Conservation (phyloP, 2,797 vertebrate species). For the Cossypha dichroa region DNA sequence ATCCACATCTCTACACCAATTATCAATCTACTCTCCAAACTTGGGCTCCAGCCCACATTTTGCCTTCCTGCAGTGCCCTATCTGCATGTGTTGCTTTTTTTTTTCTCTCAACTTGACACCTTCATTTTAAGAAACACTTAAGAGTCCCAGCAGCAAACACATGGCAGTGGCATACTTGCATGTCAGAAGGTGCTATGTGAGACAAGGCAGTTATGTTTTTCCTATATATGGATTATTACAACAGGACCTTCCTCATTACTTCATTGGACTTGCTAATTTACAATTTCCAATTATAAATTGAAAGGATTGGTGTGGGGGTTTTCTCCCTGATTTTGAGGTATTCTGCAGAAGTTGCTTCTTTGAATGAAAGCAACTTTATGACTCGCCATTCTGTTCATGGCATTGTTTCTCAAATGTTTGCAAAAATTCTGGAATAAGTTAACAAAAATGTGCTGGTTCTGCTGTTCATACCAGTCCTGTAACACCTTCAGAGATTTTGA, state of each 20-base stretch:
- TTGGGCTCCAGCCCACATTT: neutral
- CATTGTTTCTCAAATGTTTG: neutral
- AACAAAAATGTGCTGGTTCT: neutral
- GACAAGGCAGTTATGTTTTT: neutral
- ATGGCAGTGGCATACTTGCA: neutral
- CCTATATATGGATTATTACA: neutral
- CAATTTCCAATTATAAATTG: neutral
- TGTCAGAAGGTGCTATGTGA: neutral
- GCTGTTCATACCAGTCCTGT: neutral
- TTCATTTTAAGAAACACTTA: slow-evolving; percentile 27
- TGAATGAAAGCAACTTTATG: neutral
- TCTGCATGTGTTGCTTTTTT: neutral
- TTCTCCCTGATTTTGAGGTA: neutral
- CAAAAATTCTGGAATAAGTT: neutral
- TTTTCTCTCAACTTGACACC: neutral
- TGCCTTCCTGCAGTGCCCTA: neutral
- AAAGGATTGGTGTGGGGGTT: neutral
- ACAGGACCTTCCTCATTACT: neutral
- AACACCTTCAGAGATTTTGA: neutral
- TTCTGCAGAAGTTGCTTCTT: neutral
- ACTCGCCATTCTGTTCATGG: neutral
- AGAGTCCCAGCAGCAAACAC: neutral
- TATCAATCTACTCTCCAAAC: neutral
- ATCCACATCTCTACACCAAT: neutral
- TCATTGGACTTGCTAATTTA: neutral